Evolutionary conservation across 2,797 vertebrate genomes (phyloP).

Genomic region (Onychomys leucogaster): DNA sequence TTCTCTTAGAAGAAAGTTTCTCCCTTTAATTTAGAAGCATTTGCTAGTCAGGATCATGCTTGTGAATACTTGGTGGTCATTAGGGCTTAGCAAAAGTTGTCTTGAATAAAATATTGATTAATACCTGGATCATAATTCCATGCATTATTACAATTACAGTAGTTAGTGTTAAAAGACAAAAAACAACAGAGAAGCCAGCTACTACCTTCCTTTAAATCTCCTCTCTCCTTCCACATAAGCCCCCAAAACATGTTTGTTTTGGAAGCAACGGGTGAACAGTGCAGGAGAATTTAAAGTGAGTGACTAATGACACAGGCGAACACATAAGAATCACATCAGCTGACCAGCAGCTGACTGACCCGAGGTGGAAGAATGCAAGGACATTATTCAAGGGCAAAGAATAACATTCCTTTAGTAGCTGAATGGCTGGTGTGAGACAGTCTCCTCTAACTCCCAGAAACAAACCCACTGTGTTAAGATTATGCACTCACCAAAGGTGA

Average conservation of each 20-base stretch:
- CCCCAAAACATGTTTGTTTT: constrained; percentile 63
- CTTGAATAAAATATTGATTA: constrained; percentile 59
- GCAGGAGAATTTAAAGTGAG: constrained; percentile 42
- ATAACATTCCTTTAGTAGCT: constrained; percentile 77
- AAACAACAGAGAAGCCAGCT: constrained; percentile 9
- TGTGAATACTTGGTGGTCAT: constrained; percentile 48
- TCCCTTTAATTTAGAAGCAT: constrained; percentile 31
- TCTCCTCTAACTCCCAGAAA: constrained; percentile 81
- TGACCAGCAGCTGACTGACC: constrained; percentile 69
- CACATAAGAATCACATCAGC: constrained; percentile 68
- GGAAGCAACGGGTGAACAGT: constrained; percentile 62
- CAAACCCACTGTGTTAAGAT: constrained; percentile 82
- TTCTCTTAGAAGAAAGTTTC: background rate
- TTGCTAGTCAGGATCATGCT: background rate
- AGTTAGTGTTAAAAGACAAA: constrained; percentile 59
- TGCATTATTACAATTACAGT: background rate
- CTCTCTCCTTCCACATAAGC: constrained; percentile 28
- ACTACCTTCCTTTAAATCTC: constrained; percentile 37
- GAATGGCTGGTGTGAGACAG: constrained; percentile 68
- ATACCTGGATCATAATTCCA: background rate
- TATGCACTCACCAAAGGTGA: constrained; percentile 78
- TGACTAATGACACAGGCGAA: constrained; percentile 70
- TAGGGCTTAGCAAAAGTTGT: constrained; percentile 49
- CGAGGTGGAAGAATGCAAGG: constrained; percentile 61
- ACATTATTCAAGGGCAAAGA: constrained; percentile 62